These are phyloP conservation scores for Zaprionus nigranus DNA, from an alignment of 1,140 invertebrate species.

Conservation along the genomic window DNA sequence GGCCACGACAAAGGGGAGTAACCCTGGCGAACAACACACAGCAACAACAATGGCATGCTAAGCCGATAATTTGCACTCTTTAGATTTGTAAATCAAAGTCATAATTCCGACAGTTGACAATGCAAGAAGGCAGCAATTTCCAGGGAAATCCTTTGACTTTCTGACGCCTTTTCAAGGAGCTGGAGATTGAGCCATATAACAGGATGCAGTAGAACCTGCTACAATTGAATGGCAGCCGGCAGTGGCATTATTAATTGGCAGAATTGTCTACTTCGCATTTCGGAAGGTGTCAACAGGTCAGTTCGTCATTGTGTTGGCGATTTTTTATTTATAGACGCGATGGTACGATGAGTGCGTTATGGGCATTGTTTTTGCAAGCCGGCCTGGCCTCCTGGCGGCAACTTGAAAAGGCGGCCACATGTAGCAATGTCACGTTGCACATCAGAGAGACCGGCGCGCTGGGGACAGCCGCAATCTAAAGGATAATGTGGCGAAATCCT, in stretches of 20 bases:
- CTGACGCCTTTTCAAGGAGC: constrained; percentile 12
- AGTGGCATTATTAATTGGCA: constrained; percentile 66
- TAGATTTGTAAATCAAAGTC: constrained; percentile 58
- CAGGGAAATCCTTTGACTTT: constrained; percentile 42
- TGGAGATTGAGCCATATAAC: constrained; percentile 63
- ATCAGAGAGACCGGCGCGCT: constrained; percentile 57
- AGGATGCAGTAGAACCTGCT: constrained; percentile 44
- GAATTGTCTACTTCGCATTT: constrained; percentile 66
- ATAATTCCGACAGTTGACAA: constrained; percentile 55
- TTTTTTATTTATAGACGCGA: constrained; percentile 40
- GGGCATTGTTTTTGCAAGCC: constrained; percentile 65
- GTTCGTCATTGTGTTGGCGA: constrained; percentile 68
- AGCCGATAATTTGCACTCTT: constrained; percentile 36
- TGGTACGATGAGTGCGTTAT: neutral
- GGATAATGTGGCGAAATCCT: constrained; percentile 83
- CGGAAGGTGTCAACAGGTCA: constrained; percentile 79
- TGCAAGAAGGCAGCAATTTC: constrained; percentile 42
- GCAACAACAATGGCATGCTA: constrained; percentile 28
- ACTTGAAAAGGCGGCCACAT: constrained; percentile 59
- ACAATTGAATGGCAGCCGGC: constrained; percentile 60
- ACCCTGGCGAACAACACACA: neutral
- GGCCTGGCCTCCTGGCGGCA: constrained; percentile 43
- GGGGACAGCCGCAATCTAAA: constrained; percentile 61
- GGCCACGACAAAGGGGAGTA: constrained; percentile 17
- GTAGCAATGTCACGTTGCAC: constrained; percentile 78